Conservation (phyloP, 2,888 invertebrate species). For the Catocala nupta region DNA sequence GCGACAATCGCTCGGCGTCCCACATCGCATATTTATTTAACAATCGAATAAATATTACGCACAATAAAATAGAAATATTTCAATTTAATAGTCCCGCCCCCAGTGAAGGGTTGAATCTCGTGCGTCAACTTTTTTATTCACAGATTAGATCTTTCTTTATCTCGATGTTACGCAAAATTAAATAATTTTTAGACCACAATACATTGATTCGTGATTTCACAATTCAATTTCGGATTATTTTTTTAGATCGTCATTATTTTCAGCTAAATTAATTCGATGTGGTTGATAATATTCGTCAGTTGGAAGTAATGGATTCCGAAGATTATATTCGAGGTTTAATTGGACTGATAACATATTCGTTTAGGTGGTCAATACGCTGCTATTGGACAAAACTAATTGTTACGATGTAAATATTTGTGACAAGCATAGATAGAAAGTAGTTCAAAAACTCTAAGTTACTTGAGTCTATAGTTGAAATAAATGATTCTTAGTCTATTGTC, state of each 20-base stretch:
- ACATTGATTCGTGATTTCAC: conserved; percentile 60
- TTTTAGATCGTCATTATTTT: conserved; percentile 47
- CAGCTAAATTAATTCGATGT: conserved; percentile 52
- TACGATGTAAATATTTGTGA: too few species aligned
- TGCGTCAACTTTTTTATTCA: conserved; percentile 69
- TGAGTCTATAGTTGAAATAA: too few species aligned
- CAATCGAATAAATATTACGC: conserved; percentile 87
- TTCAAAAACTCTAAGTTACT: too few species aligned
- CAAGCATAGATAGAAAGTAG: too few species aligned
- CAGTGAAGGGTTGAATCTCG: conserved; percentile 80
- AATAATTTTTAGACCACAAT: conserved; percentile 75
- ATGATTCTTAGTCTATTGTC: too few species aligned
- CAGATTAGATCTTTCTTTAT: conserved; percentile 76
- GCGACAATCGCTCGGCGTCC: conserved; percentile 81
- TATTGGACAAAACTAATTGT: too few species aligned
- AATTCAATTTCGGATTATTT: conserved; percentile 57
- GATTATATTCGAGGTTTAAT: background rate
- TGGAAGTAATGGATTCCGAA: conserved; percentile 16
- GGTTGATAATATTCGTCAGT: background rate
- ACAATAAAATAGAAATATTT: conserved; percentile 87
- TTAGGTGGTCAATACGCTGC: too few species aligned
- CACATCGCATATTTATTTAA: conserved; percentile 86
- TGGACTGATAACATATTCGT: too few species aligned
- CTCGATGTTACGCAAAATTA: conserved; percentile 84
- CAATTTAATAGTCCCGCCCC: conserved; percentile 83